Evolutionary conservation across 2,888 invertebrate species (phyloP).

Genomic region (Chalcis sispes): DNA sequence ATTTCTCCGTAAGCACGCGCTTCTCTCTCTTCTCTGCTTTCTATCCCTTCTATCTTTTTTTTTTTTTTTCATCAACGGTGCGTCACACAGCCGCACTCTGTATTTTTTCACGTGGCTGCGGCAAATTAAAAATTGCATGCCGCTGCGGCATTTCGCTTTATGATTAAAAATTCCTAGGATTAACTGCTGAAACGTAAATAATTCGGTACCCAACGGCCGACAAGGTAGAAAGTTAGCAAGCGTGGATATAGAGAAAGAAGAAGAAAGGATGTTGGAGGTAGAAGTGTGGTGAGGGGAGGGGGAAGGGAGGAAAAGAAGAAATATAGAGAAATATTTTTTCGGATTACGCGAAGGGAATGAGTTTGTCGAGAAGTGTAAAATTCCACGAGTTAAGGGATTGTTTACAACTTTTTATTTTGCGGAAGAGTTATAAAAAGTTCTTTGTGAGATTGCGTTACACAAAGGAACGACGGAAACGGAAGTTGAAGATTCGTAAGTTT

Average conservation of each 20-base stretch:
- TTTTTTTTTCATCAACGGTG: constrained; percentile 59
- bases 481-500: constrained; percentile 9
- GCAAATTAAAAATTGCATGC: constrained; percentile 43
- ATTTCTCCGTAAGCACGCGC: neutral
- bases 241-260: too few relatives aligned
- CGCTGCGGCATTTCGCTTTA: constrained; percentile 6
- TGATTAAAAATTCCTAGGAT: constrained; percentile 36
- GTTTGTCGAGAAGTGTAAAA: constrained; percentile 18
- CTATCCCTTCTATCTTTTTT: constrained; percentile 20
- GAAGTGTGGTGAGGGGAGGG: neutral
- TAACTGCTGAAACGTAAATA: constrained; percentile 35
- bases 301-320: constrained; percentile 3
- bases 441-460: constrained; percentile 1
- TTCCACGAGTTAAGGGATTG: constrained; percentile 24
- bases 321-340: constrained; percentile 17
- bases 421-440: neutral
- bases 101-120: neutral
- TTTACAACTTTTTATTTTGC: constrained; percentile 41
- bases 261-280: neutral
- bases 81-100: constrained; percentile 17
- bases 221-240: neutral
- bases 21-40: neutral
- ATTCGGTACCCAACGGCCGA: neutral
- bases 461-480: constrained; percentile 23
- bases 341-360: constrained; percentile 8